phyloP scores from a whole-genome alignment of 2,888 invertebrate genomes.

The Onthophagus sagittarius region DNA sequence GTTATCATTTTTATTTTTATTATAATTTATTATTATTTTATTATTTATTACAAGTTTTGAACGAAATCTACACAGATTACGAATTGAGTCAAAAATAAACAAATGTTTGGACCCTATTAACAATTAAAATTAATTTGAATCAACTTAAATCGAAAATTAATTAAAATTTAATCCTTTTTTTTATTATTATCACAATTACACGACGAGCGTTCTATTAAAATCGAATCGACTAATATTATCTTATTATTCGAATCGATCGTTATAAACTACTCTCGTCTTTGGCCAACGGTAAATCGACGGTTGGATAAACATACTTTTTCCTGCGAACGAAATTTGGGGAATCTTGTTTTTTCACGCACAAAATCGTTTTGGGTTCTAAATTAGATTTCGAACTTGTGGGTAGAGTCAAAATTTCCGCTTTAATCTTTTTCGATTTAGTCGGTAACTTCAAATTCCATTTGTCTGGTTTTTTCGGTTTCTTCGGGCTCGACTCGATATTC shows the following conservation, averaged over 20 bases:
- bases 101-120: too few species aligned
- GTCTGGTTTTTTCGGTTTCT: constrained; percentile 30
- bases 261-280: constrained; percentile 57
- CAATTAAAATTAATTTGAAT: too few species aligned
- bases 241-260: constrained; percentile 6
- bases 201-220: too few species aligned
- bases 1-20: too few species aligned
- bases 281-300: constrained; percentile 46
- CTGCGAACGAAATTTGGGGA: constrained; percentile 58
- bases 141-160: too few species aligned
- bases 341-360: constrained; percentile 32
- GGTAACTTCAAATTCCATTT: constrained; percentile 34
- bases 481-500: constrained; percentile 34
- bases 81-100: too few species aligned
- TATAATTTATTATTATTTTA: too few species aligned
- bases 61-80: too few species aligned
- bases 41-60: too few species aligned
- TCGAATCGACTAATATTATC: too few species aligned
- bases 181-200: too few species aligned
- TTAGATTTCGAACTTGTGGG: constrained; percentile 29
- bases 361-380: constrained; percentile 35
- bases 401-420: constrained; percentile 24
- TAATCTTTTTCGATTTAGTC: constrained; percentile 28
- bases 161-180: too few species aligned
- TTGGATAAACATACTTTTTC: constrained; percentile 62